Evolutionary conservation across 2,888 invertebrate genomes (phyloP).

Genomic region (Nematopogon swammerdamellus): DNA sequence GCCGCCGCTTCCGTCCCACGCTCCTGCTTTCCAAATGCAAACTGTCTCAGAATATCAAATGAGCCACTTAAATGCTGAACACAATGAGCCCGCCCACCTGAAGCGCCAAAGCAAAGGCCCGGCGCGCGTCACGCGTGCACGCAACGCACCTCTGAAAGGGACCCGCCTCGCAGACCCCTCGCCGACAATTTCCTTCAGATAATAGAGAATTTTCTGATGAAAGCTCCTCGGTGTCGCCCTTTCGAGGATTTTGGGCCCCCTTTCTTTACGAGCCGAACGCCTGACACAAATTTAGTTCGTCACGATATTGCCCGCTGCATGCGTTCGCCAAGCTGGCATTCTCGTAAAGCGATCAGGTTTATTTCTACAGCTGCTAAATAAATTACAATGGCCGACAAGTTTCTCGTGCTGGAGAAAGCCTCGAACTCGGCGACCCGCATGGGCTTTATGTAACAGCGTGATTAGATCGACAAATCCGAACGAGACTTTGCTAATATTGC

Average conservation of each 20-base stretch:
- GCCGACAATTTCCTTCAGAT: conserved; percentile 54
- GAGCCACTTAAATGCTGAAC: conserved; percentile 53
- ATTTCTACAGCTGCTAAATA: neutral
- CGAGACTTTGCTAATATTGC: no score
- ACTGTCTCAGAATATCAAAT: conserved; percentile 55
- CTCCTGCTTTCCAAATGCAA: conserved; percentile 47
- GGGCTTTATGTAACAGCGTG: no score
- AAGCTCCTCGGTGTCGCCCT: conserved; percentile 44
- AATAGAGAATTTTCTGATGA: conserved; percentile 53
- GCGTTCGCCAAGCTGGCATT: neutral
- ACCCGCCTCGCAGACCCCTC: conserved; percentile 39
- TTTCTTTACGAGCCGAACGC: conserved; percentile 39
- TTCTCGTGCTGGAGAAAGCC: no score
- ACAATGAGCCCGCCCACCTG: conserved; percentile 53
- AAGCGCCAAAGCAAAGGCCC: conserved; percentile 49
- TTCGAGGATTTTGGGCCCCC: conserved; percentile 44
- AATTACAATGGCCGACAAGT: neutral
- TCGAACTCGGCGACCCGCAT: no score
- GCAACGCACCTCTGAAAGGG: conserved; percentile 43
- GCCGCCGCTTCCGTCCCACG: conserved; percentile 26
- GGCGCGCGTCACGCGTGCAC: conserved; percentile 43
- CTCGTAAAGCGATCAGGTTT: neutral
- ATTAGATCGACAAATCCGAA: no score
- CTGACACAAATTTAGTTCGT: conserved; percentile 36
- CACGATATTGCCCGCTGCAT: conserved; percentile 19